These are phyloP conservation scores for Leptopterna dolabrata DNA, from an alignment of 2,888 invertebrate species.

Conservation along the genomic window DNA sequence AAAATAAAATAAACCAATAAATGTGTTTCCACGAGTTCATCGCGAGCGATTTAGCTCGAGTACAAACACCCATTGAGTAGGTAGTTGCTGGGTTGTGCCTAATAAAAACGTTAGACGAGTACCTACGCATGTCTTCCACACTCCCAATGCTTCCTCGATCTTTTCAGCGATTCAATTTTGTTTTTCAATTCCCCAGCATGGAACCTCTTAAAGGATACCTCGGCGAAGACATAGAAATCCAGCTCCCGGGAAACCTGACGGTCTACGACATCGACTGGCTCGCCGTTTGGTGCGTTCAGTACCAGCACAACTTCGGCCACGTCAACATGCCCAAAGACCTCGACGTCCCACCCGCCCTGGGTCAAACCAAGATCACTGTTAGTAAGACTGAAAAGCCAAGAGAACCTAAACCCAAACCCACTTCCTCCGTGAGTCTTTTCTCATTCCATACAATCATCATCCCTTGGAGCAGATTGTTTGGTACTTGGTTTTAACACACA, in stretches of 20 bases:
- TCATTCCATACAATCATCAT: neutral
- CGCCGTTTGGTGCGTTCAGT: constrained; percentile 91
- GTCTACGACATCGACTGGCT: constrained; percentile 94
- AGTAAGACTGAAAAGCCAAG: constrained; percentile 58
- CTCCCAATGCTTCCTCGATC: too few relatives aligned
- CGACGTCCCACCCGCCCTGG: constrained; percentile 90
- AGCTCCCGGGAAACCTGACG: constrained; percentile 84
- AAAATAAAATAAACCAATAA: too few relatives aligned
- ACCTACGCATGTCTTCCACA: too few relatives aligned
- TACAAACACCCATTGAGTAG: too few relatives aligned
- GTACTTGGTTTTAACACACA: neutral
- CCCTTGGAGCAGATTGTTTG: neutral
- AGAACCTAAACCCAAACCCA: constrained; percentile 26
- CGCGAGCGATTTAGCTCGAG: too few relatives aligned
- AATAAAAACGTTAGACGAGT: too few relatives aligned
- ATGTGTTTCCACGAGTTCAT: too few relatives aligned
- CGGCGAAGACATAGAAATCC: constrained; percentile 92
- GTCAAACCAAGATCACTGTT: constrained; percentile 91
- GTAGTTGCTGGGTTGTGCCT: too few relatives aligned
- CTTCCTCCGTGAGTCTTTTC: constrained; percentile 27
- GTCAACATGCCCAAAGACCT: constrained; percentile 87
- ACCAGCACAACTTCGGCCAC: constrained; percentile 90
- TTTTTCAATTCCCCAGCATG: constrained; percentile 68
- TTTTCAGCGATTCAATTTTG: neutral
- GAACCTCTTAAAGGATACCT: constrained; percentile 86